Base-by-base conservation (phyloP, 2,888 invertebrate species). In the Griposia aprilina region DNA sequence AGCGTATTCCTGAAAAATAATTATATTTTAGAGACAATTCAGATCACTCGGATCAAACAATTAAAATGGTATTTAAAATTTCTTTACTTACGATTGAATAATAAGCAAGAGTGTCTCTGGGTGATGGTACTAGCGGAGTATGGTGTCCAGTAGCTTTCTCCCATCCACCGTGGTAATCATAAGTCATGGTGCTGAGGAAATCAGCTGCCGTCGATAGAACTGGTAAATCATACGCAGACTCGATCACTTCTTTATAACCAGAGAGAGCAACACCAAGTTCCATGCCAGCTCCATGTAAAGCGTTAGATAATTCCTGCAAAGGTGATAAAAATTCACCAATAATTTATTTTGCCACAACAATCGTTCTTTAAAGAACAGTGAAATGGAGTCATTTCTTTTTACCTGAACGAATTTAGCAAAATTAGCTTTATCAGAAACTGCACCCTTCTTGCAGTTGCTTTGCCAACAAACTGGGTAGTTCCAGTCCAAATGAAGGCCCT, bases 401-500 rank as follows among this genome's bases (percentile, higher is more conserved):
- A 98, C 98, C 94, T 98, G 97, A 26, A 98, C 94, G 30, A 99
- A 97, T 92, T 98, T 98, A 0, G 98, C 98, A 85, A 98, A 98
- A 90, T 98, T 98, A 0, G 98, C 97, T 90, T 97, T 98, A 91
- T 99, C 99, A 36, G 98, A 97, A 0, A 97, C 97, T 0, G 98
- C 98, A 0, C 99, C 99, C 89, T 98, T 98, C 65, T 98, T 97
- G 92, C 99, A 99, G 92, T 99, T 98, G 87, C 98, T 98, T 92
- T 99, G 99, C 99, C 99, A 99, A 90, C 99, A 99, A 81, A 98
- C 98, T 0, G 99, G 99, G 92, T 99, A 99, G 92, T 99, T 99
- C 99, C 99, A 99, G 90, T 99, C 99, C 45, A 99, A 93, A 90
- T 99, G 99, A 0, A 99, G 95, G 8, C 99, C 99, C 84, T 98